Conservation (phyloP, 2,113 vertebrate genomes). For the Chelonoidis abingdonii region DNA sequence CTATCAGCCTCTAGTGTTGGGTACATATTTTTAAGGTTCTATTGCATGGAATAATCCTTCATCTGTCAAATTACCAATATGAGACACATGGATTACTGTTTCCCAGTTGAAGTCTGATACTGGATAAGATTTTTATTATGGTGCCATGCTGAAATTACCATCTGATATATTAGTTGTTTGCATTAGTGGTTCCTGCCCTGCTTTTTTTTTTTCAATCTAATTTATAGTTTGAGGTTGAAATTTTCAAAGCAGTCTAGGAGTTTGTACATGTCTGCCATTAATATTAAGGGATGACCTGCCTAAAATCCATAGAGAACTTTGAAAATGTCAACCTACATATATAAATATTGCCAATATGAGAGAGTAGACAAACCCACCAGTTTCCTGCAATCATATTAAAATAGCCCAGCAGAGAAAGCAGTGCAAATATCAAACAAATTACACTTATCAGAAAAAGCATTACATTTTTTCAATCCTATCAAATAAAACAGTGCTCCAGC, state of each 20-base stretch:
- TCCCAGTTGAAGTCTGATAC: background rate
- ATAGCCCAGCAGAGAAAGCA: background rate
- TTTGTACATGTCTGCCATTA: background rate
- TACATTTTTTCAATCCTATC: background rate
- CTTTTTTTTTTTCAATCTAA: background rate
- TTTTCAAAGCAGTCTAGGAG: background rate
- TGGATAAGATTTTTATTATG: background rate
- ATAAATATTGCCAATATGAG: background rate
- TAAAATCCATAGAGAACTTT: background rate
- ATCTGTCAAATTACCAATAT: background rate
- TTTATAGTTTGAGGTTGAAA: background rate
- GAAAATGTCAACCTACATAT: background rate
- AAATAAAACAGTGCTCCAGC: background rate
- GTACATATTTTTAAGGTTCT: background rate
- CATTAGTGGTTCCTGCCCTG: background rate
- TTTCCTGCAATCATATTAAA: background rate
- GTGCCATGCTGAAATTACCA: background rate
- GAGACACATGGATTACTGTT: background rate
- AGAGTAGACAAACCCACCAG: background rate
- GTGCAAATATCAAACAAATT: background rate
- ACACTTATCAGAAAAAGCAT: background rate
- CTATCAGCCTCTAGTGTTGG: background rate
- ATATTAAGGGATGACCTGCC: background rate
- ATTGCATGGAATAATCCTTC: background rate
- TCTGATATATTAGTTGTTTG: background rate